A percentile compares a stretch with the other conserved stretches of the same genome.
phyloP scores from a whole-genome alignment of 64 coral and sea anemone genomes.

The Actinia equina region DNA sequence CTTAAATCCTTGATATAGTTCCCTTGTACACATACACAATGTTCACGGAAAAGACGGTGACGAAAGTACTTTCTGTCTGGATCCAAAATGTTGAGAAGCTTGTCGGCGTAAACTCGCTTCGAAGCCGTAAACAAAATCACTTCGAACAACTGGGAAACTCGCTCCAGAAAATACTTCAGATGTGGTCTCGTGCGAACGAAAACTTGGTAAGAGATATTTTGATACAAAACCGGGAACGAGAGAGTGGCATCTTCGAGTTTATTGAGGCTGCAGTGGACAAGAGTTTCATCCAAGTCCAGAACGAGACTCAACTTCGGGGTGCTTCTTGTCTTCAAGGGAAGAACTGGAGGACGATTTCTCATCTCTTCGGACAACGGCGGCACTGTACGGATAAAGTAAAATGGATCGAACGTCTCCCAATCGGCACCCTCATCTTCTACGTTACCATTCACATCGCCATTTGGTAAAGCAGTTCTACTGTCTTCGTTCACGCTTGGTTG shows the following conservation, averaged over 20 bases:
- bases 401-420: constrained; percentile 93
- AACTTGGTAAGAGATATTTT: constrained; percentile 99
- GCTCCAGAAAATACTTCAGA: constrained; percentile 87
- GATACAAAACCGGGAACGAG: constrained; percentile 93
- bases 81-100: constrained; percentile 96
- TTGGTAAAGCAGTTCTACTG: not conserved
- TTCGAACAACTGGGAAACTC: constrained; percentile 81
- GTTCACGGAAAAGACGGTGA: constrained; percentile 95
- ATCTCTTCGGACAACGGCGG: constrained; percentile 89
- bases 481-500: constrained; percentile 52
- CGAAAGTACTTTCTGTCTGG: constrained; percentile 83
- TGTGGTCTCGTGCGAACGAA: constrained; percentile 94
- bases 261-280: constrained; percentile 98
- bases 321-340: constrained; percentile 89
- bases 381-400: constrained; percentile 91
- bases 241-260: constrained; percentile 97
- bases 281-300: constrained; percentile 93
- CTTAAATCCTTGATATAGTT: constrained; percentile 99
- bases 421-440: constrained; percentile 75
- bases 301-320: constrained; percentile 96
- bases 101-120: constrained; percentile 97
- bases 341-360: constrained; percentile 76
- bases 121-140: constrained; percentile 99
- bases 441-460: constrained; percentile 94
- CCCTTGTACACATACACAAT: constrained; percentile 97